These are phyloP conservation scores for Meta bourneti DNA, from an alignment of 2,888 invertebrate genomes.

Conservation along the genomic window DNA sequence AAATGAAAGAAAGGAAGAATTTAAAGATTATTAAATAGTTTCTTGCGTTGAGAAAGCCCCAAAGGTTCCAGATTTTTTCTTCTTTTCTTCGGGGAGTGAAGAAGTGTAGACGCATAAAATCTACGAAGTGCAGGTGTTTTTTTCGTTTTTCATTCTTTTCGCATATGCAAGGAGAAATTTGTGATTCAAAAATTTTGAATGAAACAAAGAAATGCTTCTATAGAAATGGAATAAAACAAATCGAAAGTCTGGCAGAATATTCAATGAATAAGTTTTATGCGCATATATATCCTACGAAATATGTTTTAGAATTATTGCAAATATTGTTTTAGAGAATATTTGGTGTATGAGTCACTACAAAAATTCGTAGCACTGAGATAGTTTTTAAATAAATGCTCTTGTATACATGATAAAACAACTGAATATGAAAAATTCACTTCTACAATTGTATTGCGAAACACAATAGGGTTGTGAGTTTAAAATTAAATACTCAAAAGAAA, in stretches of 20 bases:
- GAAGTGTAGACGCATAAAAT: conserved; percentile 58
- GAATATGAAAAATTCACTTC: too few relatives aligned
- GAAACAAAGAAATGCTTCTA: conserved; percentile 8
- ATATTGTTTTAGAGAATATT: neutral
- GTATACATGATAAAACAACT: too few relatives aligned
- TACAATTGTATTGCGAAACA: too few relatives aligned
- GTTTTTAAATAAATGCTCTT: too few relatives aligned
- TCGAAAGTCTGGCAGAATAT: neutral
- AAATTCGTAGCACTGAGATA: too few relatives aligned
- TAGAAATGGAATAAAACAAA: conserved; percentile 17
- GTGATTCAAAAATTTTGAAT: conserved; percentile 55
- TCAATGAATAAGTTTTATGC: neutral
- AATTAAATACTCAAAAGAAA: too few relatives aligned
- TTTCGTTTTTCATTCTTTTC: conserved; percentile 38
- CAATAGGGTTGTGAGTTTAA: too few relatives aligned
- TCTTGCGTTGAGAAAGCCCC: conserved; percentile 25
- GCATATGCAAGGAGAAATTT: conserved; percentile 54
- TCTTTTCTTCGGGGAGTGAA: conserved; percentile 10
- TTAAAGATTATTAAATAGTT: conserved; percentile 73
- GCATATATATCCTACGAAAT: neutral
- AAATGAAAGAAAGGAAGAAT: conserved; percentile 16
- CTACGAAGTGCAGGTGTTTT: conserved; percentile 11
- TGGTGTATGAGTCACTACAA: too few relatives aligned
- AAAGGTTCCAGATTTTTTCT: conserved; percentile 32
- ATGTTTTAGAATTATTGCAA: neutral